Base-by-base conservation (phyloP, 2,888 invertebrate genomes). In the Carcina quercana region DNA sequence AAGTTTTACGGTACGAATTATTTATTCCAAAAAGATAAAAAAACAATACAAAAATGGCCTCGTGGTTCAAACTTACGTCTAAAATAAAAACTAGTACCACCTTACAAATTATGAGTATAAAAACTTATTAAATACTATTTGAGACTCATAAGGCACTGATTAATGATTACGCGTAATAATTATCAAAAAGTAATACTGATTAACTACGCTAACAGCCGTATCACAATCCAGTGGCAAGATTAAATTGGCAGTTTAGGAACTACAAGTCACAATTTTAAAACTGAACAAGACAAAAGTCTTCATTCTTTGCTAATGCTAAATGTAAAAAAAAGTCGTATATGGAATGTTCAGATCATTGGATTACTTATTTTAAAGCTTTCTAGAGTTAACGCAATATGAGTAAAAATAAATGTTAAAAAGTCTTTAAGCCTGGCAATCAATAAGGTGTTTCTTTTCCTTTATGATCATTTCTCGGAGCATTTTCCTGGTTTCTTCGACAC, bases 21-120 rank as follows among this genome's bases (percentile, higher is more conserved):
- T 72, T 74, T 74, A 68, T 71, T 75, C 47, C 41, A 50, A 60
- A 64, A 59, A 57, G 41, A 38, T 50, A 54, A 57, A 61, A 68
- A 59, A 50, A 58, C 59, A 61, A 65, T 78, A 80, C 69, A 80
- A 68, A 70, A 79, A 78, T 82, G 82, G 82, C 82, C 82, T 42
- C 67, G 76, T 76, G 75, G 74, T 78, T 46, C 49, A n/a, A 34
- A 10, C 34, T 42, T 24, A 24, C 12, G 24, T 24, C 24, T 11
- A 10, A n/a, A 34, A 43, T 35, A 17, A 42, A 37, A 50, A 48
- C 37, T 32, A 31, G 24, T 21, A 24, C 2, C 15, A 13, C 25
- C 34, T 37, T 40, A 35, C 4, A 25, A 27, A 35, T 49, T 53
- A 59, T 20, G 41, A 53, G 48, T 47, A 50, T 50, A 45, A 13